Evolutionary conservation across 30 jellyfish, hydroid and myxozoan genomes (phyloP).

Genomic region (Aurelia coerulea): DNA sequence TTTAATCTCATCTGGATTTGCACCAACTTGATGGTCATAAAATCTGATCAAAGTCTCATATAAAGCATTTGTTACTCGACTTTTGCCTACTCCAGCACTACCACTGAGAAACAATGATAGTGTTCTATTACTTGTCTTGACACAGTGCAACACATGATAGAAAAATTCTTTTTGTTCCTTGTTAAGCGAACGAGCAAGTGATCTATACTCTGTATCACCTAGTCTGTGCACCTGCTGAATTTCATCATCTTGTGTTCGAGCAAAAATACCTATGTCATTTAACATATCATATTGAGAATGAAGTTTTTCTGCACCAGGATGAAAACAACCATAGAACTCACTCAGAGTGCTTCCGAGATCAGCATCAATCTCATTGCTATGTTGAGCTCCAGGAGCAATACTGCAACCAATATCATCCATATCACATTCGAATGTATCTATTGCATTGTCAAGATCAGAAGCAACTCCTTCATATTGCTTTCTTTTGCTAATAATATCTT

Average conservation of each 20-base stretch:
- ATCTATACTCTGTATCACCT: background rate
- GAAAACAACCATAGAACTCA: conserved; percentile 9
- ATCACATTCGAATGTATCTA: background rate
- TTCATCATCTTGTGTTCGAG: background rate
- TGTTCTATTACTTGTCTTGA: conserved; percentile 5
- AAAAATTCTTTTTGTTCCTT: conserved; percentile 21
- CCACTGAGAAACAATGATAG: conserved; percentile 26
- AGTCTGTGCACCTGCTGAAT: background rate
- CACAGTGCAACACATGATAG: conserved; percentile 11
- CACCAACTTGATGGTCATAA: too few species aligned
- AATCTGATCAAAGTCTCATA: too few species aligned
- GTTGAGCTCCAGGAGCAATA: conserved; percentile 43
- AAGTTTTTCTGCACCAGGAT: conserved; percentile 10
- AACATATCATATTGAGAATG: conserved; percentile 12
- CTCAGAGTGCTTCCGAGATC: background rate
- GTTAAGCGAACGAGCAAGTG: background rate
- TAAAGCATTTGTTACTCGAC: too few species aligned
- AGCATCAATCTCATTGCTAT: background rate
- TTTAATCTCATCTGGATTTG: too few species aligned
- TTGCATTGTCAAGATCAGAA: conserved; percentile 1
- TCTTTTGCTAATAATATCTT: background rate
- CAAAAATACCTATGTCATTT: conserved; percentile 10
- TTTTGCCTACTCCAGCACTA: conserved; percentile 53
- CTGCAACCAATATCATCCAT: background rate
- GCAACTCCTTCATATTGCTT: background rate